Evolutionary conservation across 1,140 invertebrate genomes (phyloP), one percentile per base, ranked within the genome.

Genomic region (Hormaphis cornu): DNA sequence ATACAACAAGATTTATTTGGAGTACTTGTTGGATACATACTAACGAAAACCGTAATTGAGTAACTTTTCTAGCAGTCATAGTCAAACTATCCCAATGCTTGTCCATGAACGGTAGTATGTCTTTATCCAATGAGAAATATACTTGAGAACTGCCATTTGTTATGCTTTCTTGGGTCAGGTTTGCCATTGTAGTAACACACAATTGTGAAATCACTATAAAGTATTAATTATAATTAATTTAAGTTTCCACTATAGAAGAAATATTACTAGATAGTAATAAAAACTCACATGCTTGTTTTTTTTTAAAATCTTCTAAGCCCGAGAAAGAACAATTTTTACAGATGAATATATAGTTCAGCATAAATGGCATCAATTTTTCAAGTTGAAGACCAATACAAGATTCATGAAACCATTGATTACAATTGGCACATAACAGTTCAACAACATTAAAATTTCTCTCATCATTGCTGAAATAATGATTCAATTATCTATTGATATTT

Each of bases 21-120:
- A n/a, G n/a, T n/a, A n/a, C n/a, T n/a, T 28, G 52, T 22, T 12
- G 69, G 37, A 26, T 40, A 70, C 75, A 75, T 73, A 87, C 81
- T 24, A 85, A 86, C 24, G 83, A 81, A 78, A 90, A 89, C 93
- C 93, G 96, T 0, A 90, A 93, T 73, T 89, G 87, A n/a, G 93
- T 95, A 6, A 90, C 87, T 78, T 93, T 86, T 70, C 94, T 83
- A 1, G 93, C 88, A 82, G 93, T 91, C 10, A 92, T 93, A 1
- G 95, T 97, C 82, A 98, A 87, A 70, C 88, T 88, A 77, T 98
- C 95, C 95, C 95, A 98, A 76, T 98, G 90, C 73, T 89, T 87
- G 75, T 98, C 95, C 73, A 98, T 94, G 74, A 90, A 98, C 14
- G 95, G 94, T 75, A 98, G 95, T 53, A 98, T 97, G 72, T 98